Evolutionary conservation across 2,888 invertebrate species (phyloP), one percentile per base, ranked within the genome.

Genomic region (Clepsis dumicolana): DNA sequence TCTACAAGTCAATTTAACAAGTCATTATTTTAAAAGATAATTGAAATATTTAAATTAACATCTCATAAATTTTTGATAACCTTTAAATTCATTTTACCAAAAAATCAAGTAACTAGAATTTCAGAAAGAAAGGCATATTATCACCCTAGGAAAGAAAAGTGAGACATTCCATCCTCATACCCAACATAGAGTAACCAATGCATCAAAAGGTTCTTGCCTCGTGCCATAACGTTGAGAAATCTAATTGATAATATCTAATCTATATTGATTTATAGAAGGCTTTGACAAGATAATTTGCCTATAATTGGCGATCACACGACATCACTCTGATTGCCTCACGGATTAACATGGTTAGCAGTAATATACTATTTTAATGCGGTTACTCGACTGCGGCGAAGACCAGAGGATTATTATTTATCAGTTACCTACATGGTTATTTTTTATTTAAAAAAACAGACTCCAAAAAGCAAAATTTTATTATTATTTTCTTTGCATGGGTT

Each of bases 271-370:
- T 56, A 63, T 67, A 62, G 50, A 48, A 35, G 54, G 48, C 38
- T 57, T 57, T 62, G 67, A 63, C 67, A 67, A 67, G 67, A 67
- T 67, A 67, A 67, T 67, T 67, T 21, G 67, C 50, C 48, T 59
- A 32, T 66, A 61, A 66, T 66, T 62, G 66, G 32, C 54, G 62
- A 62, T 66, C 61, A 66, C 54, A 60, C 60, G 60, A 60, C 53
- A 65, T 59, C 56, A 59, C 53, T 61, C 60, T 61, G 61, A 67
- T 63, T 67, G 67, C 62, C 62, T 50, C 38, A 54, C 48, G 38
- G 56, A 67, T 63, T 63, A 57, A 25, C 62, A 48, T 62, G 59
- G 52, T 21, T 32, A 24, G 52, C 35, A 65, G n/a, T 18, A 21
- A 48, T 48, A n/a, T 48, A 48, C 21, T 48, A 48, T 54, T 18